Percentiles rank a stretch among this genome's conserved stretches.
Conservation (phyloP, 2,113 vertebrate species). For the Centropristis striata region DNA sequence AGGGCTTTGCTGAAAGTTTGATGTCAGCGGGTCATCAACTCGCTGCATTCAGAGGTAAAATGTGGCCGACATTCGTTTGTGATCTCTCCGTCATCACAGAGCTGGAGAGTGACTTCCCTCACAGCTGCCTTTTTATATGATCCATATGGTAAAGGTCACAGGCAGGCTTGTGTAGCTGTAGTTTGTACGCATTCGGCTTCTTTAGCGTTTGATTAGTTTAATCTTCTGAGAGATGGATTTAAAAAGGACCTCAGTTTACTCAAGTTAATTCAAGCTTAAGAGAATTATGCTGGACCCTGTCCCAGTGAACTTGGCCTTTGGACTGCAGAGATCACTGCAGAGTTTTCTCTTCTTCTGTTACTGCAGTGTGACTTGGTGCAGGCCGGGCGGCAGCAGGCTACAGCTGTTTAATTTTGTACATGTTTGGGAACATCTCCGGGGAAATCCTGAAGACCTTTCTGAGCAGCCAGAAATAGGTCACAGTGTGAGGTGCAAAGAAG, state of each 20-base stretch:
- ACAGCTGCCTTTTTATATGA: constrained; percentile 8
- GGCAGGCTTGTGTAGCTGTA: background rate
- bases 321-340: constrained; percentile 50
- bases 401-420: constrained; percentile 72
- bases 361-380: constrained; percentile 43
- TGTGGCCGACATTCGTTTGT: background rate
- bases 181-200: constrained; percentile 11
- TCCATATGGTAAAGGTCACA: background rate
- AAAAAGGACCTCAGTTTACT: constrained; percentile 41
- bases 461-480: constrained; percentile 73
- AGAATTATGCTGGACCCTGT: constrained; percentile 47
- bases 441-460: constrained; percentile 69
- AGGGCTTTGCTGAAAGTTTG: constrained; percentile 59
- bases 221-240: constrained; percentile 53
- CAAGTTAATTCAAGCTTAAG: constrained; percentile 52
- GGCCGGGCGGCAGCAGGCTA: constrained; percentile 36
- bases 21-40: constrained; percentile 59
- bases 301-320: constrained; percentile 24
- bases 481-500: constrained; percentile 49
- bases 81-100: constrained; percentile 12
- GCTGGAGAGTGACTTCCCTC: background rate
- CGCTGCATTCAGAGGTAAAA: background rate
- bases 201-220: constrained; percentile 44
- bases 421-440: constrained; percentile 67
- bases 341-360: constrained; percentile 38